A percentile compares a stretch with the other conserved stretches of the same genome.
These are phyloP conservation scores for Psilanteris sp. DNA, from an alignment of 1,140 invertebrate genomes.

Conservation along the genomic window DNA sequence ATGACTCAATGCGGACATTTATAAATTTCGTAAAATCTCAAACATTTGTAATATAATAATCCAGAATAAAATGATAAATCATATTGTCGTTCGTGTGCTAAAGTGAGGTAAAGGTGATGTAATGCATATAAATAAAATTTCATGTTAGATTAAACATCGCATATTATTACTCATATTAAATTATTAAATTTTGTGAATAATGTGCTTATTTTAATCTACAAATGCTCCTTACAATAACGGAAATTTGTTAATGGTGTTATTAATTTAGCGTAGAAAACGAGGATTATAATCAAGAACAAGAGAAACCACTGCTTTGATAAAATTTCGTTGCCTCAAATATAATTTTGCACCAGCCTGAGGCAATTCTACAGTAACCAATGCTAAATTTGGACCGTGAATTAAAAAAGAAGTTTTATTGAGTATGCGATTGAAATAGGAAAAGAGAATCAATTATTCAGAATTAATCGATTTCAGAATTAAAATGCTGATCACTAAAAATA, in stretches of 20 bases:
- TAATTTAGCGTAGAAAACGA: background rate
- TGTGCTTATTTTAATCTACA: no score
- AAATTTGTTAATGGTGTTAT: background rate
- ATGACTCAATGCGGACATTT: no score
- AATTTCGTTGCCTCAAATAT: conserved; percentile 42
- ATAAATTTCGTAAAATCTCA: no score
- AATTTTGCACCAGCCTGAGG: conserved; percentile 22
- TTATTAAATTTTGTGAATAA: no score
- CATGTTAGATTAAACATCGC: no score
- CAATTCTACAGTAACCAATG: conserved; percentile 21
- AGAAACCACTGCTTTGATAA: conserved; percentile 34
- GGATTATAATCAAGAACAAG: conserved; percentile 17
- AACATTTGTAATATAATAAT: no score
- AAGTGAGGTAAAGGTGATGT: no score
- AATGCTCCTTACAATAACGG: no score
- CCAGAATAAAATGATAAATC: no score
- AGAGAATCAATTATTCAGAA: conserved; percentile 32
- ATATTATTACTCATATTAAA: no score
- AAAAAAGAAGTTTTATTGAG: conserved; percentile 33
- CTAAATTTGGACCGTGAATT: conserved; percentile 25
- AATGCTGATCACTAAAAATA: conserved; percentile 1
- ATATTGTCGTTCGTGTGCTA: no score
- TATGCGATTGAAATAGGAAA: conserved; percentile 16
- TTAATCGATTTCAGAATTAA: conserved; percentile 20
- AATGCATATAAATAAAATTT: no score